Evolutionary conservation across 2,888 invertebrate species (phyloP), one percentile per base, ranked within the genome.

Genomic region (Neocrepidodera transversa): DNA sequence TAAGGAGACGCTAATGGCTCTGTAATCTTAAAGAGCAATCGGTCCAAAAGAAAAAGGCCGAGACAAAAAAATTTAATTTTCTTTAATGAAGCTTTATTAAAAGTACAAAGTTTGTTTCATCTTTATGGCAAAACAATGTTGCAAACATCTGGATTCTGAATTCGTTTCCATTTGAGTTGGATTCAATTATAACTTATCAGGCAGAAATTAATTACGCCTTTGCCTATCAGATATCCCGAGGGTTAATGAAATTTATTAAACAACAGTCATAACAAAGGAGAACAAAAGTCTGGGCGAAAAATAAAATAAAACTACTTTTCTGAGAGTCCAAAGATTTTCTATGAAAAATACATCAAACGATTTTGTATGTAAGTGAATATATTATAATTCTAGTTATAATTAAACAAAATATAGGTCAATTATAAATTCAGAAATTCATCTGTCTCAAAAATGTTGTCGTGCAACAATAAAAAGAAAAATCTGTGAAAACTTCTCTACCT

Each of bases 101-200:
- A 17, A 16, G 3, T 38, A 38, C 3, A 14, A 38, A 38, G 17
- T 38, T 38, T 38, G 38, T 38, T 38, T 38, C 17, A 38, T 38
- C 17, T 38, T 17, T 10, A 16, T 38, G 8, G 17, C 17, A 38
- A 38, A 38, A 38, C 38, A 38, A 38, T 17, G 38, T 38, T 38
- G 17, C 17, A 35, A 48, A 13, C 32, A 1, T 48, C 20, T 13
- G 18, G n/a, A 28, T 26, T 40, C 14, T 2, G 51, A 26, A 50
- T 43, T 50, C 55, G 30, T 55, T 50, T 36, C 16, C 48, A 45
- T 18, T 14, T 11, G 30, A 43, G 35, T 32, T 18, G 53, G 40
- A 56, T 57, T 63, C 58, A 63, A 60, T 63, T 63, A 58, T 59
- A 60, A 60, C 57, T 57, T 63, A 60, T 60, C 63, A 55, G 57